phyloP scores from a whole-genome alignment of 2,888 invertebrate genomes.

The Rhogogaster chlorosoma region DNA sequence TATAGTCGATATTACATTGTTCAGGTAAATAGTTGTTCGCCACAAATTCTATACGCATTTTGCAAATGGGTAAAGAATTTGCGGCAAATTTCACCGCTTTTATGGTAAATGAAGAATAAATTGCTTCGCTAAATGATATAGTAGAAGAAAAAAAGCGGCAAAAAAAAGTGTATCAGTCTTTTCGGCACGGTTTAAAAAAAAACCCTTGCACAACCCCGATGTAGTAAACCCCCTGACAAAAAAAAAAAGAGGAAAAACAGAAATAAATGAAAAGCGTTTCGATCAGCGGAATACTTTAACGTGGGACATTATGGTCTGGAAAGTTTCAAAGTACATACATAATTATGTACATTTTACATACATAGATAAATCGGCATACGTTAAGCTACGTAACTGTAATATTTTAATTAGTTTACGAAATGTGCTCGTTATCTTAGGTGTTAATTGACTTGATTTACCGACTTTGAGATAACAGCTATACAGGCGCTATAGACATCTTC shows the following conservation, averaged over 20 bases:
- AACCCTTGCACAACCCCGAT: not conserved
- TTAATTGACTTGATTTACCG: slow-evolving; percentile 37
- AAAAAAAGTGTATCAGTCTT: not conserved
- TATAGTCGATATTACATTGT: not conserved
- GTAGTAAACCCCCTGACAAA: not conserved
- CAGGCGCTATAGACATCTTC: not conserved
- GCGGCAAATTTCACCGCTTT: not conserved
- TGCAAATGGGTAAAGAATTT: not conserved
- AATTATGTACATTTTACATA: not conserved
- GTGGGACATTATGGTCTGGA: not conserved
- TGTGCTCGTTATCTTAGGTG: slow-evolving; percentile 20
- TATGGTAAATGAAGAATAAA: not conserved
- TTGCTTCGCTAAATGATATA: not conserved
- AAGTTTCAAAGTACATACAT: not conserved
- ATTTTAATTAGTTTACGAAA: slow-evolving; percentile 25
- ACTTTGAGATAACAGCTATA: slow-evolving; percentile 23
- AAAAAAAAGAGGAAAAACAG: not conserved
- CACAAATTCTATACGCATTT: not conserved
- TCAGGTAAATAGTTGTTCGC: not conserved
- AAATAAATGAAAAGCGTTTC: not conserved
- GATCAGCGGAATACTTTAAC: not conserved
- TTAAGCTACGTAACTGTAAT: not conserved
- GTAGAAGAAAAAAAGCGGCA: not conserved
- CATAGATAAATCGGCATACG: not conserved
- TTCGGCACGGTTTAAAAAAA: not conserved